Percentiles rank a stretch among this genome's conserved stretches.
Evolutionary conservation across 2,113 vertebrate genomes (phyloP).

Genomic region (Pontoporia blainvillei): DNA sequence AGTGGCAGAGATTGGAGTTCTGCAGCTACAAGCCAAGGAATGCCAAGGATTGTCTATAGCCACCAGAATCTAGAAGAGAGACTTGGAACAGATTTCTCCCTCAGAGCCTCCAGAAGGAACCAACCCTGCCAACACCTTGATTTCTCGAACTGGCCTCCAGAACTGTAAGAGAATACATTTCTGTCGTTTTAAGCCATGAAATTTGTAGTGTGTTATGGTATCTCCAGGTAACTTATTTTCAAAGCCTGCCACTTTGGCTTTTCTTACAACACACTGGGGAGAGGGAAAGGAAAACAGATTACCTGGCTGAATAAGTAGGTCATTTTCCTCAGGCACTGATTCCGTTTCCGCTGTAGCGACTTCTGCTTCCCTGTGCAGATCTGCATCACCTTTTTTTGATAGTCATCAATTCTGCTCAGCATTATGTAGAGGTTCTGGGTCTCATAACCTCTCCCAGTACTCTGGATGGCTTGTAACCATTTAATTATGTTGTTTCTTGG

Average conservation of each 20-base stretch:
- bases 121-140: neutral
- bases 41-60: neutral
- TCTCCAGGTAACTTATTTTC: constrained; percentile 10
- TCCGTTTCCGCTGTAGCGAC: constrained; percentile 50
- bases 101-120: neutral
- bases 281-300: neutral
- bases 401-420: constrained; percentile 66
- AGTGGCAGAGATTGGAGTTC: neutral
- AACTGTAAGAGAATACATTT: neutral
- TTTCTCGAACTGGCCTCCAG: neutral
- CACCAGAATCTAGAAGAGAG: neutral
- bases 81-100: neutral
- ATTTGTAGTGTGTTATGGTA: neutral
- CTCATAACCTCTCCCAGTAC: constrained; percentile 68
- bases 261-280: neutral
- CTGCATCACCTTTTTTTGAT: constrained; percentile 64
- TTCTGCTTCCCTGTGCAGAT: constrained; percentile 65
- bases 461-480: constrained; percentile 57
- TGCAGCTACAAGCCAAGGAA: neutral
- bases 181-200: neutral
- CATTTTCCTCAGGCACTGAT: constrained; percentile 58
- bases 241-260: neutral
- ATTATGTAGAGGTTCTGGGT: constrained; percentile 49
- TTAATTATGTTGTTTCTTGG: constrained; percentile 64
- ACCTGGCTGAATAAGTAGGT: constrained; percentile 66